A percentile compares a stretch with the other conserved stretches of the same genome.
phyloP scores from a whole-genome alignment of 2,113 vertebrate genomes.

The Myrmophylax atrothorax region DNA sequence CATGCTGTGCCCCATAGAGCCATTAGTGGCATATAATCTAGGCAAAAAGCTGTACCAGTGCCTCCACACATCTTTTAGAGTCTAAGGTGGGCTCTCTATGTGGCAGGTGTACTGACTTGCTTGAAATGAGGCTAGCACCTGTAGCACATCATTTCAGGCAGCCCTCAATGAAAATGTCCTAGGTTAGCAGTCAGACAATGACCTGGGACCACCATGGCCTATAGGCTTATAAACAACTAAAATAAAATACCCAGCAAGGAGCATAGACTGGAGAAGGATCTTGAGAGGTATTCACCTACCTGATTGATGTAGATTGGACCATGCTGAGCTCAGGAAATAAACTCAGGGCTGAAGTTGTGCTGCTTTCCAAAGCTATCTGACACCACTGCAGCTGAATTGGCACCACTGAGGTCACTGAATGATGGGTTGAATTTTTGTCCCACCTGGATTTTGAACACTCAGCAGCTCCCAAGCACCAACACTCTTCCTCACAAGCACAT shows the following conservation, averaged over 20 bases:
- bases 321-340: background rate
- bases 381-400: background rate
- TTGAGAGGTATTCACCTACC: background rate
- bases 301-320: background rate
- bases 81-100: background rate
- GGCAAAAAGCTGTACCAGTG: background rate
- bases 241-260: background rate
- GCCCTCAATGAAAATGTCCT: background rate
- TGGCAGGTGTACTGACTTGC: background rate
- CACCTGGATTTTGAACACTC: constrained; percentile 46
- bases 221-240: background rate
- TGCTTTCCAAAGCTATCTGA: background rate
- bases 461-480: constrained; percentile 5
- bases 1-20: background rate
- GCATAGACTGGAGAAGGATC: background rate
- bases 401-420: background rate
- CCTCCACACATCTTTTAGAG: background rate
- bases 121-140: background rate
- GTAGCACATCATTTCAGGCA: background rate
- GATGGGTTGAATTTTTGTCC: constrained; percentile 14
- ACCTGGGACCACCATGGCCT: background rate
- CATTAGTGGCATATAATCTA: background rate
- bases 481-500: background rate
- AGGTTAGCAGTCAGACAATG: background rate
- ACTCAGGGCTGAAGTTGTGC: background rate